Conservation (phyloP, 2,797 vertebrate species). For the Paguma larvata region DNA sequence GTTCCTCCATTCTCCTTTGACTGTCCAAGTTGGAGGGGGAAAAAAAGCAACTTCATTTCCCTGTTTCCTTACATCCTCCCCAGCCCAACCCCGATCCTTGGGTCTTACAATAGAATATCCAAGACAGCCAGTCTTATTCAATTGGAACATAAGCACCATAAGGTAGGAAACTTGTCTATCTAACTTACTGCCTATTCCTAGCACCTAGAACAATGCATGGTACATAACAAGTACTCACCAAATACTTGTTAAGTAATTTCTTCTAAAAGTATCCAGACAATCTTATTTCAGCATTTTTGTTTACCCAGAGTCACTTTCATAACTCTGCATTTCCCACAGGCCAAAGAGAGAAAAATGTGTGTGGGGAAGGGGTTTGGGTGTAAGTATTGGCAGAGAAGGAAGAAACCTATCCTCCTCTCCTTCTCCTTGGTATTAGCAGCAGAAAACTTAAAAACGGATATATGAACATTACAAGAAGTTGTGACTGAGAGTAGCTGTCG, state of each 20-base stretch:
- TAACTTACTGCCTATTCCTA: background rate
- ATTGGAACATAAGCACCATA: background rate
- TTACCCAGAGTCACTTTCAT: background rate
- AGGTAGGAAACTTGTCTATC: background rate
- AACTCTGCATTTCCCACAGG: background rate
- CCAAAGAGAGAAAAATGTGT: background rate
- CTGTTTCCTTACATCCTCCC: background rate
- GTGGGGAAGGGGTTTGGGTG: background rate
- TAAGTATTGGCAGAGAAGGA: background rate
- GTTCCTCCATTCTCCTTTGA: background rate
- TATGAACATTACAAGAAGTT: background rate
- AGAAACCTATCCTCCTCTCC: background rate
- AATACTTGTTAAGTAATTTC: background rate
- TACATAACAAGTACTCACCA: background rate
- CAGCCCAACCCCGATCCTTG: background rate
- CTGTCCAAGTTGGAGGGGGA: background rate
- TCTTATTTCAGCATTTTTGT: background rate
- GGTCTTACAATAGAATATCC: background rate
- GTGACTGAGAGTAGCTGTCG: background rate
- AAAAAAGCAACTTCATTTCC: background rate
- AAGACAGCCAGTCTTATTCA: background rate
- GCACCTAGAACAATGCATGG: background rate
- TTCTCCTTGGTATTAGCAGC: background rate
- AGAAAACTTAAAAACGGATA: background rate
- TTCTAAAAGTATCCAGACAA: background rate